phyloP scores from a whole-genome alignment of 2,888 invertebrate genomes.

The Chloroclystis v-ata region DNA sequence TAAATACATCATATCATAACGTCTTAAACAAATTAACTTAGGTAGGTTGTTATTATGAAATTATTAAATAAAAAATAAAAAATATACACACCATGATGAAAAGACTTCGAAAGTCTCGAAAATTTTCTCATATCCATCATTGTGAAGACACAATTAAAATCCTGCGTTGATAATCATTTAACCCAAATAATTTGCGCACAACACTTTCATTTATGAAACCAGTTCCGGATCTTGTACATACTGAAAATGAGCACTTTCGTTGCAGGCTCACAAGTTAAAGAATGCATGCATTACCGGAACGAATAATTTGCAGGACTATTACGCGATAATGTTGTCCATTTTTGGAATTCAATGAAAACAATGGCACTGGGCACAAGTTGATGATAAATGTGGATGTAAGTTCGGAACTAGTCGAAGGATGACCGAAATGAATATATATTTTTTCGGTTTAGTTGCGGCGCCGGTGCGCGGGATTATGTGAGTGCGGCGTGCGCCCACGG shows the following conservation, averaged over 20 bases:
- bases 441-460: too few relatives aligned
- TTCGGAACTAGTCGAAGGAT: slow-evolving; percentile 73
- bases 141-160: slow-evolving; percentile 48
- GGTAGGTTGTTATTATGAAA: too few relatives aligned
- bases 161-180: slow-evolving; percentile 50
- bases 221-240: slow-evolving; percentile 56
- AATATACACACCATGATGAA: slow-evolving; percentile 63
- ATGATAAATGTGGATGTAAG: slow-evolving; percentile 59
- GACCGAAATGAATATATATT: slow-evolving; percentile 74
- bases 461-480: slow-evolving; percentile 60
- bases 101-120: slow-evolving; percentile 65
- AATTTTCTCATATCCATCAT: slow-evolving; percentile 70
- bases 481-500: slow-evolving; percentile 51
- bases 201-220: slow-evolving; percentile 65
- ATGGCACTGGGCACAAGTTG: slow-evolving; percentile 37
- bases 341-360: slow-evolving; percentile 40
- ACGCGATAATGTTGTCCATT: slow-evolving; percentile 41
- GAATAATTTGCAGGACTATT: slow-evolving; percentile 33
- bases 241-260: slow-evolving; percentile 63
- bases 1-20: too few relatives aligned
- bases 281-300: slow-evolving; percentile 38
- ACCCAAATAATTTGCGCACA: slow-evolving; percentile 58
- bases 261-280: slow-evolving; percentile 47
- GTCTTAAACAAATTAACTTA: too few relatives aligned
- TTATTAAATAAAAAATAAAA: slow-evolving; percentile 11